phyloP scores from a whole-genome alignment of 1,140 invertebrate genomes.

The Glossosoma conforme region DNA sequence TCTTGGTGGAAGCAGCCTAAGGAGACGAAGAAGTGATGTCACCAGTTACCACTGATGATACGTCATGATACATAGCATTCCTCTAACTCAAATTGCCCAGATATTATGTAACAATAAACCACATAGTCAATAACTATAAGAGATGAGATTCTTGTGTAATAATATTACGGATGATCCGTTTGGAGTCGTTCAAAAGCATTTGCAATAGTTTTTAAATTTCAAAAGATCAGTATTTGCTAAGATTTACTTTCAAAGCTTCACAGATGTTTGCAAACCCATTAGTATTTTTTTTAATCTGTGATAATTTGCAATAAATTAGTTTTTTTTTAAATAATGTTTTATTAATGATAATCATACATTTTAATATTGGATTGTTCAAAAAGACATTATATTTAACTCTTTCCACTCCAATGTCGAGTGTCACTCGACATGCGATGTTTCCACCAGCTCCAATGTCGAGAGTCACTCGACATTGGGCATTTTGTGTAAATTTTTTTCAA shows the following conservation, averaged over 20 bases:
- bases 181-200: conserved; percentile 16
- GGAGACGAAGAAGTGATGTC: conserved; percentile 18
- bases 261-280: conserved; percentile 6
- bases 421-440: too few relatives aligned
- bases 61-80: conserved; percentile 28
- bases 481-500: too few relatives aligned
- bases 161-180: conserved; percentile 6
- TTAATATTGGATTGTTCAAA: too few relatives aligned
- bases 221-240: conserved; percentile 5
- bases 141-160: conserved; percentile 19
- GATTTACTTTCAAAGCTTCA: conserved; percentile 10
- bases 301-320: too few relatives aligned
- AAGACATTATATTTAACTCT: too few relatives aligned
- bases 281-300: too few relatives aligned
- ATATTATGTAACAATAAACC: conserved; percentile 25
- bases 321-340: too few relatives aligned
- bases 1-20: conserved; percentile 24
- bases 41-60: conserved; percentile 26
- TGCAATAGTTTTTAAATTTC: conserved; percentile 14
- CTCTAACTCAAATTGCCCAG: conserved; percentile 23
- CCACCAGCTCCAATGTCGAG: too few relatives aligned
- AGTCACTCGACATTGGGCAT: too few relatives aligned
- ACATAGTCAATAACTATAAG: conserved; percentile 26
- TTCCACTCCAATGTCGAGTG: too few relatives aligned
- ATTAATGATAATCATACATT: too few relatives aligned